Percentiles rank a stretch among this genome's conserved stretches.
Evolutionary conservation across 1,140 invertebrate genomes (phyloP).

Genomic region (Ephestia elutella): DNA sequence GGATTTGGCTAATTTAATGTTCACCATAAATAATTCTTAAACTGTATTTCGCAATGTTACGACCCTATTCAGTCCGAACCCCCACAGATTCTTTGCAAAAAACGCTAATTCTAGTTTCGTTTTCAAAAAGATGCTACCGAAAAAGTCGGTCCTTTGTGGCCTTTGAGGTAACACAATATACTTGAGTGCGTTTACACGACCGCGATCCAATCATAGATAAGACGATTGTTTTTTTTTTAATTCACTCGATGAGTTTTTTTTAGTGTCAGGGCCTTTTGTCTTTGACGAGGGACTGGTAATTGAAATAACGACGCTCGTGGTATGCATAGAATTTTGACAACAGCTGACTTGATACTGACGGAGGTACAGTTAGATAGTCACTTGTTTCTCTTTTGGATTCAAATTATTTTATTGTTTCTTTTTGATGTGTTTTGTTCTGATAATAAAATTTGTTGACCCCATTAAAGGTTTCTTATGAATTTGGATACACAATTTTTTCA

Average conservation of each 20-base stretch:
- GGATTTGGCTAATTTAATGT: not conserved
- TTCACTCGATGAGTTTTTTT: slow-evolving; percentile 46
- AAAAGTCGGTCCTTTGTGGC: slow-evolving; percentile 48
- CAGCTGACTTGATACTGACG: slow-evolving; percentile 52
- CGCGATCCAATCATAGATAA: slow-evolving; percentile 73
- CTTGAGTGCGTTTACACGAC: slow-evolving; percentile 65
- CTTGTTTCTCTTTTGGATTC: slow-evolving; percentile 25
- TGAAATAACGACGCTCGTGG: slow-evolving; percentile 67
- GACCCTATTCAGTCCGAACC: not conserved
- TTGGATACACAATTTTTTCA: no score
- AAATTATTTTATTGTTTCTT: not conserved
- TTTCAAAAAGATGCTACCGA: slow-evolving; percentile 62
- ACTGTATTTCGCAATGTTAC: not conserved
- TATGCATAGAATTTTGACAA: slow-evolving; percentile 69
- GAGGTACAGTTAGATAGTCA: not conserved
- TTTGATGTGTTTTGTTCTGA: no score
- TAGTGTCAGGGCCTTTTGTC: slow-evolving; percentile 68
- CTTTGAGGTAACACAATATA: slow-evolving; percentile 55
- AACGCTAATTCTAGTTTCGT: slow-evolving; percentile 29
- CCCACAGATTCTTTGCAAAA: slow-evolving; percentile 22
- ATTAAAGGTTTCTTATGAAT: not conserved
- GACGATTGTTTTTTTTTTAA: slow-evolving; percentile 49
- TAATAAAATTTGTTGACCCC: no score
- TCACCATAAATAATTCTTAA: not conserved
- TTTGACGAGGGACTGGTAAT: slow-evolving; percentile 69